These are phyloP conservation scores for Phycodurus eques DNA, from an alignment of 2,113 vertebrate genomes.

Conservation along the genomic window DNA sequence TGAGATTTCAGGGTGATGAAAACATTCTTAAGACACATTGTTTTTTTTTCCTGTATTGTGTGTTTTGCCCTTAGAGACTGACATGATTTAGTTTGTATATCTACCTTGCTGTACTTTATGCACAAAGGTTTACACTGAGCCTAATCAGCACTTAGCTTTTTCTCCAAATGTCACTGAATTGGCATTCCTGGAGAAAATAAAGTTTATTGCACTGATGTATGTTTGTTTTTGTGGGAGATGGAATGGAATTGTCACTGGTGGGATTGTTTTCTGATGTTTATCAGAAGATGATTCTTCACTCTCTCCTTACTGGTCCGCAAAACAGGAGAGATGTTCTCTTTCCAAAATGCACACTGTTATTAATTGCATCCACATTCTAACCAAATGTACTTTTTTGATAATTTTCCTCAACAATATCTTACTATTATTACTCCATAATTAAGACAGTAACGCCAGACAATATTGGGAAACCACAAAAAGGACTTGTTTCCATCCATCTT, in stretches of 20 bases:
- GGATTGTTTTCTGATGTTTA: slow-evolving; percentile 14
- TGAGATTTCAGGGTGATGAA: not conserved
- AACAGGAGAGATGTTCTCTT: not conserved
- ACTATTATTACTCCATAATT: not conserved
- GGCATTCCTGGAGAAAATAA: slow-evolving; percentile 11
- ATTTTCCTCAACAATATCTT: not conserved
- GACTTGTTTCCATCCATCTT: not conserved
- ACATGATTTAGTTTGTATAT: slow-evolving; percentile 18
- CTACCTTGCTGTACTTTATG: slow-evolving; percentile 41
- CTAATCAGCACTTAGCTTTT: slow-evolving; percentile 43
- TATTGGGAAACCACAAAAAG: not conserved
- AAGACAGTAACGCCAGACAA: not conserved
- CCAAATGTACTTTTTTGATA: not conserved
- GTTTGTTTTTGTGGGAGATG: not conserved
- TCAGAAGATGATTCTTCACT: not conserved
- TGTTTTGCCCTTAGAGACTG: slow-evolving; percentile 1
- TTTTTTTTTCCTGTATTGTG: not conserved
- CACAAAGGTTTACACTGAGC: slow-evolving; percentile 41
- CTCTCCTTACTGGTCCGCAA: slow-evolving; percentile 1
- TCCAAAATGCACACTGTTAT: not conserved
- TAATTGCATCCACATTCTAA: not conserved
- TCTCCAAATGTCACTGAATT: slow-evolving; percentile 31
- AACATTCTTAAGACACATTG: not conserved
- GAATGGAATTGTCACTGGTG: not conserved
- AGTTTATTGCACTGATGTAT: slow-evolving; percentile 62